phyloP scores from a whole-genome alignment of 2,113 vertebrate species.

The Epinephelus moara region DNA sequence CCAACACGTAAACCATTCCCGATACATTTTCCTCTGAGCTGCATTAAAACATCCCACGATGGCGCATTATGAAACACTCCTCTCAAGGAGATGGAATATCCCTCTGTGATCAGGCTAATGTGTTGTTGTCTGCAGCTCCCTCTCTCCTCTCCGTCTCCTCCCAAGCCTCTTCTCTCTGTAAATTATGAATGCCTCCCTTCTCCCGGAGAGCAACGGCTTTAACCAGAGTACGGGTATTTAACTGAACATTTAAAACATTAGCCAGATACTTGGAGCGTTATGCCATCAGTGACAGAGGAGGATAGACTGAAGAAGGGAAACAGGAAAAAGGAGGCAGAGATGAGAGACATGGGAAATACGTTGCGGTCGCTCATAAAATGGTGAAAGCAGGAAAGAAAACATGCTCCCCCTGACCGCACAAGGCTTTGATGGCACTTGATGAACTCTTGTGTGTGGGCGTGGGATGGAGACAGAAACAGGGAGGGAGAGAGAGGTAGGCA shows the following conservation, averaged over 20 bases:
- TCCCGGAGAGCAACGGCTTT: constrained; percentile 40
- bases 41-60: constrained; percentile 47
- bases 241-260: constrained; percentile 66
- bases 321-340: constrained; percentile 56
- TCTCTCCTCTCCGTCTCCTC: constrained; percentile 26
- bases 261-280: constrained; percentile 52
- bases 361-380: constrained; percentile 58
- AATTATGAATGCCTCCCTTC: constrained; percentile 67
- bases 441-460: constrained; percentile 62
- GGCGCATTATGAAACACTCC: constrained; percentile 47
- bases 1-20: constrained; percentile 21
- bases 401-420: constrained; percentile 57
- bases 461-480: constrained; percentile 55
- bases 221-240: constrained; percentile 61
- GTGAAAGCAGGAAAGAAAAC: constrained; percentile 70
- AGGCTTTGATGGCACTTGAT: constrained; percentile 70
- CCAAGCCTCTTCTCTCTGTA: constrained; percentile 33
- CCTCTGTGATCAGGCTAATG: constrained; percentile 64
- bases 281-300: constrained; percentile 49
- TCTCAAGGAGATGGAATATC: constrained; percentile 55
- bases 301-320: constrained; percentile 38
- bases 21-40: constrained; percentile 25
- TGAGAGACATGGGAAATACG: constrained; percentile 56
- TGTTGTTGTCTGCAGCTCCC: constrained; percentile 42
- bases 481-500: constrained; percentile 37